Conservation (phyloP, 2,888 invertebrate genomes). For the Nephrotoma guestfalica region DNA sequence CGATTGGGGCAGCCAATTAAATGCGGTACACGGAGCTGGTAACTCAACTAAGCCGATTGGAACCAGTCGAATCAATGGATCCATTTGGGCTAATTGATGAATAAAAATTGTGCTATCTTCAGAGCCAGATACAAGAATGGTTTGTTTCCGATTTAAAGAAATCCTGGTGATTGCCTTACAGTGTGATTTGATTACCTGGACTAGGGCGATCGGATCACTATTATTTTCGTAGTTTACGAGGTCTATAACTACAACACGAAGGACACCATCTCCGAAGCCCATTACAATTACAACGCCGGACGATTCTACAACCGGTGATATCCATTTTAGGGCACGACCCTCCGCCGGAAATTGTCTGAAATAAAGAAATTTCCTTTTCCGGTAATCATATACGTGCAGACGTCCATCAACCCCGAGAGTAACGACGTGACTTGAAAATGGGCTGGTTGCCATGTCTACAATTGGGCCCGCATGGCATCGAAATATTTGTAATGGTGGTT, state of each 20-base stretch:
- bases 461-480: constrained; percentile 66
- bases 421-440: constrained; percentile 52
- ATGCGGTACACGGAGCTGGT: constrained; percentile 44
- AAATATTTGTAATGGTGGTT: constrained; percentile 36
- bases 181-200: constrained; percentile 51
- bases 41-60: constrained; percentile 55
- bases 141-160: constrained; percentile 40
- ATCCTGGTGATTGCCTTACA: constrained; percentile 44
- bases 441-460: constrained; percentile 50
- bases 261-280: constrained; percentile 56
- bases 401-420: constrained; percentile 61
- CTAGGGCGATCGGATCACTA: constrained; percentile 17
- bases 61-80: constrained; percentile 34
- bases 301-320: constrained; percentile 49
- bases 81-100: constrained; percentile 34
- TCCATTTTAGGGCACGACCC: constrained; percentile 50
- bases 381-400: constrained; percentile 57
- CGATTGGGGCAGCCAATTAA: constrained; percentile 49
- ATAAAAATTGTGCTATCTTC: constrained; percentile 55
- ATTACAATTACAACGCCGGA: constrained; percentile 50
- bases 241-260: constrained; percentile 38
- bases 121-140: constrained; percentile 48
- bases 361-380: constrained; percentile 40
- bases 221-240: constrained; percentile 7
- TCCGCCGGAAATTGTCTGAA: constrained; percentile 42